Base-by-base conservation (phyloP, 2,888 invertebrate species). In the Drosophila peninsularis region DNA sequence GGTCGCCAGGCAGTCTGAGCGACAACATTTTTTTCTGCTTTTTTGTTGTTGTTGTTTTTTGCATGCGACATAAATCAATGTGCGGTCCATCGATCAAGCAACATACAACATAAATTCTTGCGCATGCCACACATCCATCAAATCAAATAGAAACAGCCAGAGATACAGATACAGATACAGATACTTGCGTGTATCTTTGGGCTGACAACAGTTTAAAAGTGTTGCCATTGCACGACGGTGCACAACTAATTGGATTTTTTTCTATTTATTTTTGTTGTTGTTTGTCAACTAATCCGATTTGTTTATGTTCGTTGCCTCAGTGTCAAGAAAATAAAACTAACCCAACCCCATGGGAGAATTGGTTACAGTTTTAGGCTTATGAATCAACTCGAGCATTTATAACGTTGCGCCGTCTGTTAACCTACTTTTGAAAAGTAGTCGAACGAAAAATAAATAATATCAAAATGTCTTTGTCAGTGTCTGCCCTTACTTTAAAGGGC, bases 51-150 rank as follows among this genome's bases (percentile, higher is more conserved):
- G 4, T 5, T 30, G 3, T 30, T 30, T 30, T 30, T 88, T 88
- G 88, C 89, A 89, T 70, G 61, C 21, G 49, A 44, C 61, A 78
- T 84, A 84, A 87, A 87, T 82, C 89, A 84, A 49, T 62, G 66
- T 78, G 64, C 63, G 64, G 71, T 58, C 74, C 86, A 83, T 89
- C 90, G 83, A 89, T 89, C 83, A 83, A 76, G 62, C 66, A 44
- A 30, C 39, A 45, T 21, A 14, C 17, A 39, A 75, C 69, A 88
- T 72, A 78, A 87, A 84, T 84, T 89, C 88, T 74, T 85, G 76
- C 83, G 90, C 88, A 85, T 89, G 88, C 88, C 88, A 83, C 87
- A 89, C 88, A 84, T 84, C 90, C 83, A 84, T 84, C 83, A 84
- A 87, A 62, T 55, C 61, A 19, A 34, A 54, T 14, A 62, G 56